A percentile compares a stretch with the other conserved stretches of the same genome.
Evolutionary conservation across 2,113 vertebrate genomes (phyloP).

Genomic region (Litocranius walleri): DNA sequence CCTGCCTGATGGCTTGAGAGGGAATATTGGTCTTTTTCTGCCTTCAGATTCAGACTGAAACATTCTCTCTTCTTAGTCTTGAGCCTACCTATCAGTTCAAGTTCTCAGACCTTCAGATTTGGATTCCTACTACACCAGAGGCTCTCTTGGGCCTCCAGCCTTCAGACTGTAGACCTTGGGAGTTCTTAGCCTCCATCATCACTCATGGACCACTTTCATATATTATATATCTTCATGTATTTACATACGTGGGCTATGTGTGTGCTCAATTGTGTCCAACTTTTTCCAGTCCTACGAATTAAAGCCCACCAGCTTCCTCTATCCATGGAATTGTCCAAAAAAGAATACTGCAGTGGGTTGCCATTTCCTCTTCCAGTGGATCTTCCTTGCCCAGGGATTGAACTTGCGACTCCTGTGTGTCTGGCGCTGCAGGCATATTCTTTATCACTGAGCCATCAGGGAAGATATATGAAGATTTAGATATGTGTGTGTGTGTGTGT

Average conservation of each 20-base stretch:
- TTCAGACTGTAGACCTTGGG: not conserved
- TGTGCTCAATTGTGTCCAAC: not conserved
- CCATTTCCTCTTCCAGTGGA: not conserved
- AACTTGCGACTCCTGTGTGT: not conserved
- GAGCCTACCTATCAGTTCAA: not conserved
- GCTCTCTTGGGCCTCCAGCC: not conserved
- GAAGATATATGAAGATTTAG: not conserved
- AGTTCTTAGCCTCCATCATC: not conserved
- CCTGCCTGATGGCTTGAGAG: not conserved
- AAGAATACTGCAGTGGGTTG: not conserved
- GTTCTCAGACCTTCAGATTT: not conserved
- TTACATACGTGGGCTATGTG: not conserved
- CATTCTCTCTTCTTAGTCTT: not conserved
- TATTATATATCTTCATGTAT: not conserved
- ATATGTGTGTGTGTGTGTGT: rapidly evolving
- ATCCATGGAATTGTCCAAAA: not conserved
- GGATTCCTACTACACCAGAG: not conserved
- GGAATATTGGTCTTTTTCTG: not conserved
- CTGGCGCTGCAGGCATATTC: not conserved
- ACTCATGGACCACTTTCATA: not conserved
- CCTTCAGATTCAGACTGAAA: not conserved
- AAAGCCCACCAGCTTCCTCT: not conserved
- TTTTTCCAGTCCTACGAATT: not conserved
- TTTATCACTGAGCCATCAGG: not conserved
- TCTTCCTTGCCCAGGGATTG: not conserved